Evolutionary conservation across 2,888 invertebrate genomes (phyloP).

Genomic region (Scelioninae gen. 1): DNA sequence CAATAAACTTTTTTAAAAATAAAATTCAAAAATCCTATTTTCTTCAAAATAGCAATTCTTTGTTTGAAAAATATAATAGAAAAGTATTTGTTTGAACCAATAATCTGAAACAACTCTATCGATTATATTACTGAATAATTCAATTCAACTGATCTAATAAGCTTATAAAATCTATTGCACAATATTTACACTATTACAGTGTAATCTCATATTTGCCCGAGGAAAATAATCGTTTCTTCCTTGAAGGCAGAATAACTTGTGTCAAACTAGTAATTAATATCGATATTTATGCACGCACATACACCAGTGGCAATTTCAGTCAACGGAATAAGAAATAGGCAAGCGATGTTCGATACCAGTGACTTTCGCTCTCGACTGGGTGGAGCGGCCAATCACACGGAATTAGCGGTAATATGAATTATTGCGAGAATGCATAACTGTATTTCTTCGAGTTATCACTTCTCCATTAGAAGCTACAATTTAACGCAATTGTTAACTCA

Average conservation of each 20-base stretch:
- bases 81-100: too few species aligned
- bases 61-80: too few species aligned
- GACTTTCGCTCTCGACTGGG: constrained; percentile 25
- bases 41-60: too few species aligned
- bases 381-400: constrained; percentile 7
- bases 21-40: too few species aligned
- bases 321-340: constrained; percentile 1
- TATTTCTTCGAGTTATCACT: constrained; percentile 21
- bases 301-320: not conserved
- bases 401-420: constrained; percentile 15
- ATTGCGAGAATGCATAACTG: constrained; percentile 1
- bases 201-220: not conserved
- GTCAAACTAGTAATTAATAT: constrained; percentile 22
- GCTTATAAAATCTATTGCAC: too few species aligned
- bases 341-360: constrained; percentile 15
- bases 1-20: too few species aligned
- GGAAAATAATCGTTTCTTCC: constrained; percentile 15
- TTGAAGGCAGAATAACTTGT: constrained; percentile 4
- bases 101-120: too few species aligned
- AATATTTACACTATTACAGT: too few species aligned
- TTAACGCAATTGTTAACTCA: constrained; percentile 7
- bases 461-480: constrained; percentile 1
- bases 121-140: too few species aligned
- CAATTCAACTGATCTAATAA: too few species aligned
- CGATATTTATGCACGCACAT: constrained; percentile 9